Evolutionary conservation across 2,797 vertebrate genomes (phyloP).

Genomic region (Schizopygopsis malacanthus): DNA sequence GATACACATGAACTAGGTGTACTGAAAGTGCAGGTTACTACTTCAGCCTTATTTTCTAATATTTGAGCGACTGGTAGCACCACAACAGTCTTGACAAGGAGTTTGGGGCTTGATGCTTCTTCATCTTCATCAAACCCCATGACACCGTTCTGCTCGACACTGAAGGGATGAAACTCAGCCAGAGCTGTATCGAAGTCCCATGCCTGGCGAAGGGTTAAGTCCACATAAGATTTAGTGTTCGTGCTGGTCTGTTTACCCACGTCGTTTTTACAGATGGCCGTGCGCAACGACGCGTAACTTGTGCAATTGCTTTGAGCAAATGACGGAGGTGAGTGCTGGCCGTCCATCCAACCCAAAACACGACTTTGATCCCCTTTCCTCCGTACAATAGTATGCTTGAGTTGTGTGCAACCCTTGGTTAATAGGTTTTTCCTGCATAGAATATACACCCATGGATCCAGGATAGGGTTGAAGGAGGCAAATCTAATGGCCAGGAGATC

Average conservation of each 20-base stretch:
- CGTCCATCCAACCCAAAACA: slow-evolving; percentile 67
- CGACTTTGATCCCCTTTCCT: slow-evolving; percentile 51
- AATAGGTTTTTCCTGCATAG: slow-evolving; percentile 81
- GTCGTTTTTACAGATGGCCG: slow-evolving; percentile 63
- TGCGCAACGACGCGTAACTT: slow-evolving; percentile 79
- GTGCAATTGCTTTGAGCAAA: slow-evolving; percentile 75
- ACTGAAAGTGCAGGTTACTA: slow-evolving; percentile 77
- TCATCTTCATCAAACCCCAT: slow-evolving; percentile 62
- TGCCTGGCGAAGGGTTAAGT: slow-evolving; percentile 73
- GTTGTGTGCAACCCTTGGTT: slow-evolving; percentile 74
- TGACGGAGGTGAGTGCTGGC: slow-evolving; percentile 74
- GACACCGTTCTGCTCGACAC: slow-evolving; percentile 67
- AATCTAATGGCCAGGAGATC: slow-evolving; percentile 83
- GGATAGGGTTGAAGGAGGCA: slow-evolving; percentile 84
- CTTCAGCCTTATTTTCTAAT: slow-evolving; percentile 63
- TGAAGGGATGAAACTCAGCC: slow-evolving; percentile 79
- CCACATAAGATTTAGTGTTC: slow-evolving; percentile 67
- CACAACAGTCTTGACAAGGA: slow-evolving; percentile 28
- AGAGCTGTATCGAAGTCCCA: slow-evolving; percentile 77
- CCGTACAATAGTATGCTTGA: slow-evolving; percentile 67
- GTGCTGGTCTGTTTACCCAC: slow-evolving; percentile 35
- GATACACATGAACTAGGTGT: slow-evolving; percentile 73
- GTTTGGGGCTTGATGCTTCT: slow-evolving; percentile 18
- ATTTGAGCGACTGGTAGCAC: background rate
- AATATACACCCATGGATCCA: slow-evolving; percentile 86